These are phyloP conservation scores for Megaceryle alcyon DNA, from an alignment of 2,797 vertebrate genomes.

Conservation along the genomic window DNA sequence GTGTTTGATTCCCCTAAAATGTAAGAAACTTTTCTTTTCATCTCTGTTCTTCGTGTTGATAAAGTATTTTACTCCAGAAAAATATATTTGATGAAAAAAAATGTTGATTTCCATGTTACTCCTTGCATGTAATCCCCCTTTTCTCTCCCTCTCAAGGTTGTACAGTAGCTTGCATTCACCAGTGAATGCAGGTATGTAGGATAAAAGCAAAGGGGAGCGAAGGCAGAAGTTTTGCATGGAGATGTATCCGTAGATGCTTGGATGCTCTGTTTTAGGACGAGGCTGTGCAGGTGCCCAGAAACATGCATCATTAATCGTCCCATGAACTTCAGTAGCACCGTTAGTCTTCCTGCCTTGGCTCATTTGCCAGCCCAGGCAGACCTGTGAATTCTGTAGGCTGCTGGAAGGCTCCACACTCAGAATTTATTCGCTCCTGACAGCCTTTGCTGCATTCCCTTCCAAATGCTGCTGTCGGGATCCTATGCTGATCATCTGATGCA, in stretches of 20 bases:
- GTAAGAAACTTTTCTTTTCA: background rate
- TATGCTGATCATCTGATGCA: background rate
- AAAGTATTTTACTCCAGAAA: background rate
- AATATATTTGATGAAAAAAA: background rate
- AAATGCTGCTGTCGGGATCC: background rate
- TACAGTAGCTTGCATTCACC: background rate
- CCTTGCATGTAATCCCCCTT: background rate
- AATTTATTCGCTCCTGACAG: background rate
- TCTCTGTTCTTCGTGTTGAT: rapidly evolving
- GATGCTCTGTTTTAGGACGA: background rate
- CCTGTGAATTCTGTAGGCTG: background rate
- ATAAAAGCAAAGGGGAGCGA: background rate
- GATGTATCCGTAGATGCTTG: background rate
- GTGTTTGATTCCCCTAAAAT: background rate
- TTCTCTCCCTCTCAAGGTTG: background rate
- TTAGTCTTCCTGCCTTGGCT: background rate
- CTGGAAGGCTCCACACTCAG: background rate
- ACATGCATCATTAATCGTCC: background rate
- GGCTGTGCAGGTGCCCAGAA: background rate
- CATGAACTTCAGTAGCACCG: background rate
- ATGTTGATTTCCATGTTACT: background rate
- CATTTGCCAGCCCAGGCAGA: background rate
- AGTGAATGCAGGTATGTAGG: background rate
- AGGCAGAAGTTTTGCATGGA: background rate
- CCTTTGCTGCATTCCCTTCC: background rate